Evolutionary conservation across 2,888 invertebrate genomes (phyloP), one percentile per base, ranked within the genome.

Genomic region (Aporophyla nigra): DNA sequence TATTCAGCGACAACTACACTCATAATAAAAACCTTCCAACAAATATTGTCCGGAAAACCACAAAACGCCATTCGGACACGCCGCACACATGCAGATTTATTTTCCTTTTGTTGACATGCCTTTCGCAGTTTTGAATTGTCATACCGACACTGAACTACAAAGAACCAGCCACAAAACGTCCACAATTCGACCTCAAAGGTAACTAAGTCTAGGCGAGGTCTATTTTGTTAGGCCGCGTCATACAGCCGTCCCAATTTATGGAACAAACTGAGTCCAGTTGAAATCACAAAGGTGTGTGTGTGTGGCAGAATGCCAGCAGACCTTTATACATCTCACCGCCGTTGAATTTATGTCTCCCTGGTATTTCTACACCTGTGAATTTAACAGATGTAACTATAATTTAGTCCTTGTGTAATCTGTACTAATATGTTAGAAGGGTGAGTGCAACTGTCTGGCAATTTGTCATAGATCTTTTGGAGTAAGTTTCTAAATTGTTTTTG

Each of bases 211-310:
- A 53, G 61, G 12, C 43, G 69, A 56, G 66, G 33, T 70, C 69
- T 74, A 71, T 82, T 84, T 78, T 75, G 74, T 67, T 82, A 75
- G 69, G 59, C 51, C 40, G 19, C 21, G 68, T 58, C 40, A 69
- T 51, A 71, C 24, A 27, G 5, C 27, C 49, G 40, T 61, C 67
- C 10, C 66, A 71, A 82, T 73, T 77, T 85, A 78, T 71, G 70
- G 56, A 59, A 72, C 82, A 53, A 16, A 54, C 70, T 65, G 46
- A 66, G 75, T 74, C 62, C 69, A 61, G 83, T 78, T 85, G 83
- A 75, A 72, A 82, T 82, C 59, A 85, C 83, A 82, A 84, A 75
- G 71, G 82, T 46, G 54, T 49, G 43, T 76, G 53, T 58, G 9
- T 59, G 71, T 73, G 73, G 77, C 71, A 54, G 43, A 19, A n/a